phyloP scores from a whole-genome alignment of 2,888 invertebrate species.

The Diarsia dahlii region DNA sequence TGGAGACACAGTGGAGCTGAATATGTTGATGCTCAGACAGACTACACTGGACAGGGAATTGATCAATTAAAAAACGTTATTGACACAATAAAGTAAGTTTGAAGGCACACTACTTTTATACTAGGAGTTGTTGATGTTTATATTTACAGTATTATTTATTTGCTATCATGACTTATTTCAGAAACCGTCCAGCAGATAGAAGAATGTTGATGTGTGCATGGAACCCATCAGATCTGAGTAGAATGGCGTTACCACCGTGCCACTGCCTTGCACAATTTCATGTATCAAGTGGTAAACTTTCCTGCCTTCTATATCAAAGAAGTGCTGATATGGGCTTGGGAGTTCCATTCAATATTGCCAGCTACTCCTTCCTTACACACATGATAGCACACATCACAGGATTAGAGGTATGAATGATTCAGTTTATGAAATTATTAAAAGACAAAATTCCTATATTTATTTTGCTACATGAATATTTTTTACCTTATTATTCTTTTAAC shows the following conservation, averaged over 20 bases:
- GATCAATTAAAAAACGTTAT: conserved; percentile 97
- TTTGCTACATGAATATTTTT: background rate
- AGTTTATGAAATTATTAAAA: background rate
- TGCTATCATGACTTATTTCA: conserved; percentile 64
- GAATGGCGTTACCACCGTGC: conserved; percentile 99
- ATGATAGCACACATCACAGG: conserved; percentile 99
- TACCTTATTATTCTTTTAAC: conserved; percentile 65
- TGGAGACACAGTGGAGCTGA: conserved; percentile 99
- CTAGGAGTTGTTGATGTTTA: background rate
- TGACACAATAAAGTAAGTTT: conserved; percentile 92
- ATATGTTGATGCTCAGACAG: conserved; percentile 95
- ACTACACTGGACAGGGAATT: conserved; percentile 96
- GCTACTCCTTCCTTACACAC: conserved; percentile 97
- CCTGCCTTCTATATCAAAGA: conserved; percentile 98
- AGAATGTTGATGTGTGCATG: conserved; percentile 98
- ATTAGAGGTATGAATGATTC: conserved; percentile 91
- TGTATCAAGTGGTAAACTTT: conserved; percentile 95
- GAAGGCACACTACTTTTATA: background rate
- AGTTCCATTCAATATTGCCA: conserved; percentile 99
- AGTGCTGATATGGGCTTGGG: conserved; percentile 99
- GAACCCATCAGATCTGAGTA: conserved; percentile 96
- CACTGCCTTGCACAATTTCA: conserved; percentile 99
- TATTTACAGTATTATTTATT: background rate
- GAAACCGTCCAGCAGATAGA: conserved; percentile 95
- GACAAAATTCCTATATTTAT: background rate